Evolutionary conservation across 2,888 invertebrate species (phyloP), one percentile per base, ranked within the genome.

Genomic region (Malachius bipustulatus): DNA sequence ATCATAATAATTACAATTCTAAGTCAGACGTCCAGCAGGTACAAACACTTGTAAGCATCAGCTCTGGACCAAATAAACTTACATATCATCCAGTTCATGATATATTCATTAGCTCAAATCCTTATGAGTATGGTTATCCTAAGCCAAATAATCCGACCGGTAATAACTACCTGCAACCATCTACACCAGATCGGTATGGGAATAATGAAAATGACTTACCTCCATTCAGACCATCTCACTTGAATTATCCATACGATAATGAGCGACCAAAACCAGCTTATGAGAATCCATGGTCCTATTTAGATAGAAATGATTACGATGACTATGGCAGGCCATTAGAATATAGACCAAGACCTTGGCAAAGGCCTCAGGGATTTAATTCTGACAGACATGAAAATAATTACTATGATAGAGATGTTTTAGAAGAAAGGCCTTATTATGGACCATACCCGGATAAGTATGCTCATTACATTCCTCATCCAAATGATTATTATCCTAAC

Each of bases 81-180:
- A 34, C 53, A 10, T n/a, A n/a, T n/a, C 51, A 54, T 42, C 52
- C 54, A 8, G 37, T 49, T 14, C 54, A 50, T 34, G 54, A 52
- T 30, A 54, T 55, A 31, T 34, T 55, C 9, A 45, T 54, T 4
- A 44, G 46, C 12, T 46, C 44, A 34, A 41, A 40, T 12, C 38
- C 36, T 27, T 36, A 37, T 27, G 26, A 10, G 30, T 37, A 26
- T 30, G 39, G 38, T 12, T 34, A 30, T 40, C 37, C 38, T 8
- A 30, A 16, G 27, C 29, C 37, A 8, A 27, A 28, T 14, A 15
- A 14, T 8, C 34, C 38, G 11, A 14, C 8, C 12, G 31, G 30
- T 14, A 16, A 40, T 24, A 10, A 26, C n/a, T n/a, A n/a, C n/a
- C n/a, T n/a, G n/a, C n/a, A 24, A 24, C 24, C 8, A 24, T 9